Base-by-base conservation (phyloP, 37 sponge, comb jelly and placozoan species). In the Eunapius fragilis region DNA sequence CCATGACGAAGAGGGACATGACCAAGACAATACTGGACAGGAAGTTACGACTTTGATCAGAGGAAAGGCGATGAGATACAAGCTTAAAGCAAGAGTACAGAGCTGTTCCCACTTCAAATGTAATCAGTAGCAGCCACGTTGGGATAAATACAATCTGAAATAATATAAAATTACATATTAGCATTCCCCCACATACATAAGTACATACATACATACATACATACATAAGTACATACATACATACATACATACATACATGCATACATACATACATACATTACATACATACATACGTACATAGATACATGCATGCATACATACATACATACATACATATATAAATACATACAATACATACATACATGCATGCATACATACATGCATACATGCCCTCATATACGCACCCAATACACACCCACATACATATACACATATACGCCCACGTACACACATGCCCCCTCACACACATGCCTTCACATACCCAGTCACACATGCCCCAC, bases 101-200 rank as follows among this genome's bases (percentile, higher is more conserved):
- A 12, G 67, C 76, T 37, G 76, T 3, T 6, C 85, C 84, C 41
- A 49, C 32, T 30, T 34, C 30, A 6, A 75, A 80, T 25, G 75
- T 68, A 49, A 80, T 11, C 31, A 88, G 84, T 22, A 88, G 38
- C 17, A 92, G 36, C 85, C 88, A 92, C 0, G 81, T 81, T 0
- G 92, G 92, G 70, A 92, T 80, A 0, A 92, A 69, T 0, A 92
- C 85, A 25, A 88, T 72, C 92, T 91, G 82, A 49, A 58, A 58
- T 9, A 31, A 31, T 31, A 3, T 7, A 26, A 12, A 11, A 9
- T 12, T 11, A 71, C 31, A 71, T 11, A 26, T 7, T 11, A 26
- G 10, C 31, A 71, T 11, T 31, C 3, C 10, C 4, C 31, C 4
- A 26, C 3, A 30, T 9, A 31, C 31, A 71, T 9, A 71, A 5